These are phyloP conservation scores for Diogma glabrata DNA, from an alignment of 2,888 invertebrate species.

Conservation along the genomic window DNA sequence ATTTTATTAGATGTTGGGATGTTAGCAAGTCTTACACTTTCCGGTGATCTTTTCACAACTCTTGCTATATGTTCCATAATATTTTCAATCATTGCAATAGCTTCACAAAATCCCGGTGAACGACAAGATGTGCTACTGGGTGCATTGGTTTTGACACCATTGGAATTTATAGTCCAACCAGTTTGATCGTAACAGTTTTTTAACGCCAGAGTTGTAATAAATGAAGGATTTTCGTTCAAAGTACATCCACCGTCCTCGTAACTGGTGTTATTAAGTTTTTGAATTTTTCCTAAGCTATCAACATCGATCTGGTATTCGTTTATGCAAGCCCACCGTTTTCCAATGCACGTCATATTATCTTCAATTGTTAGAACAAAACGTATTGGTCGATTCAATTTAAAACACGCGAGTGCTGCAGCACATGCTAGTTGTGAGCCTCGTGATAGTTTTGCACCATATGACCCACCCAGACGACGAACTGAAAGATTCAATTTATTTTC, in stretches of 20 bases:
- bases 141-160: conserved; percentile 45
- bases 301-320: conserved; percentile 49
- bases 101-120: conserved; percentile 38
- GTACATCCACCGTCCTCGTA: conserved; percentile 43
- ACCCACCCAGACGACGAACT: conserved; percentile 55
- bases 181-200: conserved; percentile 44
- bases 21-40: conserved; percentile 45
- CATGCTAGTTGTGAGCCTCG: conserved; percentile 45
- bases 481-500: conserved; percentile 47
- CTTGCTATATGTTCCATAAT: conserved; percentile 56
- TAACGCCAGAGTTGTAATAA: conserved; percentile 35
- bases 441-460: conserved; percentile 54
- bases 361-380: conserved; percentile 49
- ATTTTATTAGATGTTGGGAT: conserved; percentile 39
- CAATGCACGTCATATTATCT: conserved; percentile 50
- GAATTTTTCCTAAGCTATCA: conserved; percentile 49
- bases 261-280: conserved; percentile 44
- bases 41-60: conserved; percentile 42
- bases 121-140: conserved; percentile 54
- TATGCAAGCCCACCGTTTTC: conserved; percentile 43
- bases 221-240: conserved; percentile 39
- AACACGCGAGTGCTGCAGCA: conserved; percentile 50
- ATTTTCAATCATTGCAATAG: conserved; percentile 47
- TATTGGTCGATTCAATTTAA: conserved; percentile 47
- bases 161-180: conserved; percentile 43